Conservation (phyloP, 23 tunicate genomes). For the Styela clava region DNA sequence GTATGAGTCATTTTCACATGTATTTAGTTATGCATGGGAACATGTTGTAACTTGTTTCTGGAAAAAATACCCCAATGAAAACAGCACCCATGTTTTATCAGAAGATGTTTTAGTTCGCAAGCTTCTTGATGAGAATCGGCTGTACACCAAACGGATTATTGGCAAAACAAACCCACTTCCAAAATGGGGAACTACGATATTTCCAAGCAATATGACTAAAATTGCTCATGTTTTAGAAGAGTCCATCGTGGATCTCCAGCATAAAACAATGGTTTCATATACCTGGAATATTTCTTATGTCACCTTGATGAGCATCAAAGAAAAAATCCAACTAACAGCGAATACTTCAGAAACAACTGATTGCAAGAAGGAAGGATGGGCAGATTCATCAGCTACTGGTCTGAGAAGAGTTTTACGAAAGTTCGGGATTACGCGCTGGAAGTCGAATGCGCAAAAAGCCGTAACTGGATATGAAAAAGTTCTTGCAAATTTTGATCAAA, state of each 20-base stretch:
- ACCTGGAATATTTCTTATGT: slow-evolving; percentile 64
- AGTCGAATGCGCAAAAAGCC: slow-evolving; percentile 67
- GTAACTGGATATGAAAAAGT: slow-evolving; percentile 40
- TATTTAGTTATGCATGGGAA: slow-evolving; percentile 54
- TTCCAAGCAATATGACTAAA: slow-evolving; percentile 37
- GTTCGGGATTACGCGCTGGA: slow-evolving; percentile 63
- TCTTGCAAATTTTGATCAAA: slow-evolving; percentile 22
- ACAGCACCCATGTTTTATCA: slow-evolving; percentile 62
- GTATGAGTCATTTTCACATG: slow-evolving; percentile 43
- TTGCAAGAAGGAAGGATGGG: slow-evolving; percentile 63
- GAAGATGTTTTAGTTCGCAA: slow-evolving; percentile 71
- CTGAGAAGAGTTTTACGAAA: slow-evolving; percentile 49
- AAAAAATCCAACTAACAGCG: neutral
- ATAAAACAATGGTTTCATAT: slow-evolving; percentile 48
- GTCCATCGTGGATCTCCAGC: slow-evolving; percentile 50
- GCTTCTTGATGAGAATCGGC: slow-evolving; percentile 22
- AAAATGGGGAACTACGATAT: slow-evolving; percentile 60
- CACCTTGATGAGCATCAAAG: slow-evolving; percentile 42
- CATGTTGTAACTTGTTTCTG: slow-evolving; percentile 70
- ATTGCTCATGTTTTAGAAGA: slow-evolving; percentile 57
- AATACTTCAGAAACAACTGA: slow-evolving; percentile 23
- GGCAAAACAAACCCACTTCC: slow-evolving; percentile 78
- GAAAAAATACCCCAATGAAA: slow-evolving; percentile 79
- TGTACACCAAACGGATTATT: slow-evolving; percentile 62
- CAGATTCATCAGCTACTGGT: slow-evolving; percentile 66